Conservation (phyloP, 2,888 invertebrate genomes). For the Ceramica pisi region DNA sequence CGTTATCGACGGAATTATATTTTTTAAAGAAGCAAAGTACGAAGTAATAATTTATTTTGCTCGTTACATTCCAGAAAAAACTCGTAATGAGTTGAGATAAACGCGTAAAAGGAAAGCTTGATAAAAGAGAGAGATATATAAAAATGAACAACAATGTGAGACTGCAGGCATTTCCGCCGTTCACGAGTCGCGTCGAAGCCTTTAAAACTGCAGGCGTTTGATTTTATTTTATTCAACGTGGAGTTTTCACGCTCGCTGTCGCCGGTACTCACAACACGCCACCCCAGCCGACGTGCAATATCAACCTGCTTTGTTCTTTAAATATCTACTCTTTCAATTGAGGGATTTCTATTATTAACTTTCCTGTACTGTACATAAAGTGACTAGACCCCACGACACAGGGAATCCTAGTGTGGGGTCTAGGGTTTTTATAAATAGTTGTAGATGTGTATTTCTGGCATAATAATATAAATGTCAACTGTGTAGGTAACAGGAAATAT, state of each 20-base stretch:
- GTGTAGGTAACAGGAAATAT: neutral
- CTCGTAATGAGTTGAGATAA: no score
- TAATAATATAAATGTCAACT: no score
- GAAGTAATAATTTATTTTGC: slow-evolving; percentile 1
- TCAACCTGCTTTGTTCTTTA: slow-evolving; percentile 30
- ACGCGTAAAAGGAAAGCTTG: slow-evolving; percentile 13
- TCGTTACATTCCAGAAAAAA: slow-evolving; percentile 30
- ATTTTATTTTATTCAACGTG: slow-evolving; percentile 70
- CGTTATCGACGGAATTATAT: slow-evolving; percentile 4
- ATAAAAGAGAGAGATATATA: slow-evolving; percentile 40
- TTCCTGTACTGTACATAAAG: no score
- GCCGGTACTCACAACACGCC: slow-evolving; percentile 46
- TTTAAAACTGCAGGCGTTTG: slow-evolving; percentile 67
- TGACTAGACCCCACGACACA: no score
- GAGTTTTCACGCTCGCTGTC: slow-evolving; percentile 60
- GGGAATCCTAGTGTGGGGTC: no score
- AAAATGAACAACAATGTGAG: slow-evolving; percentile 54
- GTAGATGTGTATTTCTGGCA: no score
- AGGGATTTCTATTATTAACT: neutral
- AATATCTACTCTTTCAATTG: slow-evolving; percentile 22
- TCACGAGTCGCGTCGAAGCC: slow-evolving; percentile 52
- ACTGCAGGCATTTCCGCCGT: slow-evolving; percentile 62
- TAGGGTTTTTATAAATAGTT: no score
- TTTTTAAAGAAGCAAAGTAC: slow-evolving; percentile 7
- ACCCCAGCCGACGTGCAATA: slow-evolving; percentile 39